Conservation (phyloP, 37 sponge, comb jelly and placozoan genomes). For the Corticium candelabrum region DNA sequence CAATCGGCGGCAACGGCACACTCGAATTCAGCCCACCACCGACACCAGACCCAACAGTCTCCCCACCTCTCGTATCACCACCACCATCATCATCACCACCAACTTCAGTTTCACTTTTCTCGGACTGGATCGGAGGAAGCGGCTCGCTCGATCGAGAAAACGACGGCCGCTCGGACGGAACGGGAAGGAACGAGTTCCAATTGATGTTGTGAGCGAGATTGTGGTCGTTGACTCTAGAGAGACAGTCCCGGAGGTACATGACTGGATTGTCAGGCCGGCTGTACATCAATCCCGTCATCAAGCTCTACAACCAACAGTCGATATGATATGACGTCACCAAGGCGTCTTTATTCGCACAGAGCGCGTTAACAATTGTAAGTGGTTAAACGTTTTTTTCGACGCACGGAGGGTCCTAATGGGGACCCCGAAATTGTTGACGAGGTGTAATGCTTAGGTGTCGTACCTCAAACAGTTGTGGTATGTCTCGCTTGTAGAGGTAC, state of each 20-base stretch:
- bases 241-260: conserved; percentile 27
- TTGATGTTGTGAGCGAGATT: conserved; percentile 11
- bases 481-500: conserved; percentile 35
- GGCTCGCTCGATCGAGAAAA: neutral
- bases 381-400: no score
- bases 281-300: conserved; percentile 43
- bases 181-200: conserved; percentile 23
- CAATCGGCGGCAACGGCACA: conserved; percentile 2
- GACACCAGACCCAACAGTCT: neutral
- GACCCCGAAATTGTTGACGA: no score
- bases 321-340: neutral
- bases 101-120: neutral
- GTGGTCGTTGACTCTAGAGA: conserved; percentile 8
- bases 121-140: neutral
- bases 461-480: conserved; percentile 57
- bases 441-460: neutral
- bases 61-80: neutral
- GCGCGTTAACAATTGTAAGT: no score
- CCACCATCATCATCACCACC: neutral
- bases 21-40: neutral
- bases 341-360: no score
- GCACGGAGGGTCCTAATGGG: no score
- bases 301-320: conserved; percentile 19
- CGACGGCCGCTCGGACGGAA: neutral
- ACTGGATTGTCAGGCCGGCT: conserved; percentile 44